Evolutionary conservation across 2,888 invertebrate species (phyloP).

Genomic region (Crocallis elinguaria): DNA sequence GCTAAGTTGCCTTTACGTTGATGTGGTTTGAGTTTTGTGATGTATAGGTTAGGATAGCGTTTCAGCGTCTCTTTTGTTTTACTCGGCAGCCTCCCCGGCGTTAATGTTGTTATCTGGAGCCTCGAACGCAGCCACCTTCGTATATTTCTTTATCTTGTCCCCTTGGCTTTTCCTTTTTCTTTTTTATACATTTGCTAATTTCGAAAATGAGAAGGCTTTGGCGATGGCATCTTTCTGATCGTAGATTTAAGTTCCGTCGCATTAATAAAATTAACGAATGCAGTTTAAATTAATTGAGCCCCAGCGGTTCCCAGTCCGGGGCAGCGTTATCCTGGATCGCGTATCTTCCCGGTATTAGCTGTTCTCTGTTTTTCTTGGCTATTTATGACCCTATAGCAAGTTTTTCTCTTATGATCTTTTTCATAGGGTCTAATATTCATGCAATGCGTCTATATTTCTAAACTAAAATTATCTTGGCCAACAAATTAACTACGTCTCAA

Average conservation of each 20-base stretch:
- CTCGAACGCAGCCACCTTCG: conserved; percentile 82
- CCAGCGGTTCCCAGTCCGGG: conserved; percentile 55
- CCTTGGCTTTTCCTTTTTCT: conserved; percentile 76
- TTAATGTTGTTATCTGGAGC: conserved; percentile 83
- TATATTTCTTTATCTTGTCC: conserved; percentile 84
- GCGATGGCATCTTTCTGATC: conserved; percentile 77
- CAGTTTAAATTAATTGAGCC: conserved; percentile 79
- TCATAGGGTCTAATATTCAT: no score
- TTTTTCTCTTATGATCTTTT: no score
- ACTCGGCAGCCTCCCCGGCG: conserved; percentile 75
- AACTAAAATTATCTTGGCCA: no score
- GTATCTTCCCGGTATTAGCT: conserved; percentile 58
- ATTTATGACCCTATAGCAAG: conserved; percentile 3
- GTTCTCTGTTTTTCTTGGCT: conserved; percentile 35
- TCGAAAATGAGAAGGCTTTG: conserved; percentile 81
- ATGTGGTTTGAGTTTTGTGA: conserved; percentile 25
- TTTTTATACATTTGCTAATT: conserved; percentile 83
- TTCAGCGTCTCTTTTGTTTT: conserved; percentile 72
- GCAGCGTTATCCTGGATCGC: conserved; percentile 70
- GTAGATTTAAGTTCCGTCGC: conserved; percentile 76
- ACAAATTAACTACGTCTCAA: no score
- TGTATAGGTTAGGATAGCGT: conserved; percentile 35
- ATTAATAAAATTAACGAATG: conserved; percentile 84
- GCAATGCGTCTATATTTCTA: no score
- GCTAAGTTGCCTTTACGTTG: conserved; percentile 36